Base-by-base conservation (phyloP, 2,888 invertebrate genomes). In the Gonocerus acuteangulatus region DNA sequence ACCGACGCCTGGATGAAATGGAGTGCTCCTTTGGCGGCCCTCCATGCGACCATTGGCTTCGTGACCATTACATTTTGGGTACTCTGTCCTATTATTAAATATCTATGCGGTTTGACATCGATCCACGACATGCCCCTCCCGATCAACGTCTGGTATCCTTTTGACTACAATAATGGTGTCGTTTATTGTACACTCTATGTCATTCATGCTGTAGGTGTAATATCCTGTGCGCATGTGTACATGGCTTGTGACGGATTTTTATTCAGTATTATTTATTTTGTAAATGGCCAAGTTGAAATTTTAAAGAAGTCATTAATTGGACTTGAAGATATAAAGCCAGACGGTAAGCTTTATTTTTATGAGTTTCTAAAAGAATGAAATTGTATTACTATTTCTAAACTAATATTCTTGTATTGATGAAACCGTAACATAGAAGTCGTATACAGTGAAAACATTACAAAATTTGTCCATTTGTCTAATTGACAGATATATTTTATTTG, bases 211-310 rank as follows among this genome's bases (percentile, higher is more conserved):
- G 19, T 51, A 9, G 54, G 63, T 6, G n/a, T n/a, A n/a, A n/a
- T n/a, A 6, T 32, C 32, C 32, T 32, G 7, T 32, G 65, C 62
- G 11, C 54, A 61, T 15, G 60, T 66, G 4, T 67, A 68, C 47
- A 54, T 68, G 59, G 49, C 63, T 23, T 62, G 59, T 18, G 68
- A 68, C 42, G 47, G 57, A n/a, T 66, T 64, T 22, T 51, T 68
- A 13, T 68, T 68, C 54, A 62, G 62, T 47, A 59, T 65, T 45
- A 66, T 68, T 13, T 64, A 64, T 36, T 51, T 66, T 16, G 6
- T n/a, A 9, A 18, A 3, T 4, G 49, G 49, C 2, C 49, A 49
- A 16, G 27, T 49, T 4, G 7, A 27, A 27, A 13, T 49, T 3
- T 3, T 63, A 7, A 45, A 51, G 56, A n/a, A 22, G 11, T 21